Base-by-base conservation (phyloP, 1,140 invertebrate genomes). In the Sitophilus oryzae region DNA sequence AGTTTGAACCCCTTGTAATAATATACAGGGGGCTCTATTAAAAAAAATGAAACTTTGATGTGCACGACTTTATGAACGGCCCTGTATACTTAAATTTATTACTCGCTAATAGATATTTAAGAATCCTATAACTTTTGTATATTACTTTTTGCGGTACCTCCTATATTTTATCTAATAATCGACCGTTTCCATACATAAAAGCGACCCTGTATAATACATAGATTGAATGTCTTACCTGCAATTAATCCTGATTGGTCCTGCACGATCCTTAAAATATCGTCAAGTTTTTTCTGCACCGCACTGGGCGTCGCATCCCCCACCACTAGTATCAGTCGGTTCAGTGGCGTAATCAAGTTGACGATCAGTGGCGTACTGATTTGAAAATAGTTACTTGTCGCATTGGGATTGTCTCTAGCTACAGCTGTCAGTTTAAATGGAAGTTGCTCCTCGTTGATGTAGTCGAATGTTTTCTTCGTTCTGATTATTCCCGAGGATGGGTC, bases 351-450 rank as follows among this genome's bases (percentile, higher is more conserved):
- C 1, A 87, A 69, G 71, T 90, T 89, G 2, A 71, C 50, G 21
- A 71, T 53, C 16, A 71, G 18, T 15, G 58, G 76, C 1, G 82
- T 80, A 45, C 81, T 74, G 5, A 81, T 80, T 6, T 77, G 74
- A 60, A 83, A 82, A 52, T 76, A 82, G 53, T 82, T 77, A 6
- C 68, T 73, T 0, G 74, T 76, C 1, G 75, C 75, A 54, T 77
- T 81, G 2, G 86, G 86, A 72, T 88, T 88, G 63, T 91, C 88
- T 45, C 82, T 76, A 0, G 85, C 89, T 41, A 82, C 81, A 1
- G 90, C 83, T 52, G 78, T 82, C 23, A 92, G 80, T 56, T 79
- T 79, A 61, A 91, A 84, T 0, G 90, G 90, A 2, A 89, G 69
- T 9, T 80, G 66, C 0, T 80, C 72, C 5, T 73, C 64, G 1